These are phyloP conservation scores for Caenorhabditis sp. DNA, from an alignment of 2,888 invertebrate species.

Conservation along the genomic window DNA sequence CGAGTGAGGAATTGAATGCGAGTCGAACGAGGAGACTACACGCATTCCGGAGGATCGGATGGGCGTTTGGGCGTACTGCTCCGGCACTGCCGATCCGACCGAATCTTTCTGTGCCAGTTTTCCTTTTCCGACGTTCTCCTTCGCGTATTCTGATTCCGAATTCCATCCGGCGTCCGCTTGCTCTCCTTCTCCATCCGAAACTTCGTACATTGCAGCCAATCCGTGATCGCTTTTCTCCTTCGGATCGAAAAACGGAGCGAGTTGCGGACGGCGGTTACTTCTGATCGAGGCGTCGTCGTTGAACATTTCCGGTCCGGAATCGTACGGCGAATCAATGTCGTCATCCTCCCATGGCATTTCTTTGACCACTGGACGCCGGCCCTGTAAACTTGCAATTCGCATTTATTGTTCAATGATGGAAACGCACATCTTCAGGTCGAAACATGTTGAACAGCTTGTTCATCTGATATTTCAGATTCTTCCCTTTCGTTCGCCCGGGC, in stretches of 20 bases:
- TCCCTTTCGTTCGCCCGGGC: slow-evolving; percentile 37
- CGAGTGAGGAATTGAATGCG: slow-evolving; percentile 39
- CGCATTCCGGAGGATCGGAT: slow-evolving; percentile 7
- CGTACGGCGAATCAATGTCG: slow-evolving; percentile 43
- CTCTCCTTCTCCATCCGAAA: slow-evolving; percentile 49
- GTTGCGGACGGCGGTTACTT: slow-evolving; percentile 74
- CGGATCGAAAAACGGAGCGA: slow-evolving; percentile 68
- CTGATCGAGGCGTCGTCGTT: slow-evolving; percentile 73
- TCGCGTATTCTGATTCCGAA: slow-evolving; percentile 45
- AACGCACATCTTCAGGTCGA: slow-evolving; percentile 37
- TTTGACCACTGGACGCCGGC: slow-evolving; percentile 35
- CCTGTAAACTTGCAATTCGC: slow-evolving; percentile 3
- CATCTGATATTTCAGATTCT: slow-evolving; percentile 48
- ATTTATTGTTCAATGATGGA: background rate
- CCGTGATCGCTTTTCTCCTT: slow-evolving; percentile 48
- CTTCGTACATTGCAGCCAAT: slow-evolving; percentile 43
- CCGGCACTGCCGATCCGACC: slow-evolving; percentile 27
- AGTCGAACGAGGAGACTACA: slow-evolving; percentile 34
- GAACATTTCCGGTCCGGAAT: slow-evolving; percentile 59
- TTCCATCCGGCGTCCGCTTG: slow-evolving; percentile 45
- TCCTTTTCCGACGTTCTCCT: slow-evolving; percentile 27
- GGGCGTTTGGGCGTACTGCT: slow-evolving; percentile 20
- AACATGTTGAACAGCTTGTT: slow-evolving; percentile 48
- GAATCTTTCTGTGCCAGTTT: slow-evolving; percentile 43
- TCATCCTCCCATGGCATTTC: slow-evolving; percentile 52